Evolutionary conservation across 1,140 invertebrate genomes (phyloP), one percentile per base, ranked within the genome.

Genomic region (Pseudomyrmex dendroicus): DNA sequence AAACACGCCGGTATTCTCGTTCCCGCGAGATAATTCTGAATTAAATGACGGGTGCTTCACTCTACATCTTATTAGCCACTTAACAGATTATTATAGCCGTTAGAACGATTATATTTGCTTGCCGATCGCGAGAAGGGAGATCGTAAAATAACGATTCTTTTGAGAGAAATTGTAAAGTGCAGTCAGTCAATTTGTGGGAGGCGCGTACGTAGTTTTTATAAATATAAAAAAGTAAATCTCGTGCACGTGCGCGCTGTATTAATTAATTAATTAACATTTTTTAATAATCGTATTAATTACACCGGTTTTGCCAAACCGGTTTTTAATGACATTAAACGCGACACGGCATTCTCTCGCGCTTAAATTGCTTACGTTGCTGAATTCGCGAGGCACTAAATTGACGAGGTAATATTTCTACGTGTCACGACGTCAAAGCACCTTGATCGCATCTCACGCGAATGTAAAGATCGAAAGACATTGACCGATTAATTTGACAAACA

Each of bases 1-100:
- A 13, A 59, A 59, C 62, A 74, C 46, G 25, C 15, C 10, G 57
- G 20, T 25, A 1, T 50, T 25, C 2, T 4, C 15, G 9, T 25
- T 25, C 15, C 54, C 35, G 35, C 46, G 59, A 63, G 59, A 50
- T 54, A 10, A 74, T 52, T 50, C 22, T 46, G 61, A 72, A 63
- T 64, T 64, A 73, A 82, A 44, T 15, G 76, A 44, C 12, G 52
- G 17, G 22, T 56, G 48, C 44, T 52, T 61, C 20, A 0, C 15
- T 52, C 46, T 12, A 44, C 17, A 74, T 85, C 73, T 85, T 84
- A 84, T 70, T 85, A 57, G 62, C 5, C 25, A n/a, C 13, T 83
- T 63, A 85, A 74, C 63, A 67, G 4, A 13, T 62, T 83, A 56
- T 85, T 83, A 68, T 22, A 50, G 78, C 35, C 59, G 56, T 73